phyloP scores from a whole-genome alignment of 2,797 vertebrate species.

The Triplophysa yarkandensis region DNA sequence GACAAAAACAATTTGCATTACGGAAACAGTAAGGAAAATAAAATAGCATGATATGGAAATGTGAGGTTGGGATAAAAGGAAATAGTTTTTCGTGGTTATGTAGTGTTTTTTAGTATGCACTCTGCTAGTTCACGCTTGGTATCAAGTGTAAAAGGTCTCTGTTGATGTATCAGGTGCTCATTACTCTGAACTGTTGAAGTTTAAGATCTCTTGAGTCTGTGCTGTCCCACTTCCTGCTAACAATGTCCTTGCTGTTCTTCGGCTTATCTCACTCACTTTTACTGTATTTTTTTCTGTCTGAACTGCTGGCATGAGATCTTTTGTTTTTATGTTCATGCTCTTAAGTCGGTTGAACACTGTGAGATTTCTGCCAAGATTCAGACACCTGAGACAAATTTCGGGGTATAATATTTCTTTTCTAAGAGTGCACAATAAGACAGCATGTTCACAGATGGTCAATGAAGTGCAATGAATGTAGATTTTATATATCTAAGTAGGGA shows the following conservation, averaged over 20 bases:
- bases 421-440: too few relatives aligned
- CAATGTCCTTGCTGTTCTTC: conserved; percentile 54
- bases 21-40: not conserved
- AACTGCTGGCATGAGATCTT: conserved; percentile 6
- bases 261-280: conserved; percentile 18
- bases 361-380: not conserved
- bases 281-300: conserved; percentile 41
- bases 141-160: conserved; percentile 21
- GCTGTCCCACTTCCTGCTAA: conserved; percentile 62
- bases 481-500: too few relatives aligned
- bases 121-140: conserved; percentile 8
- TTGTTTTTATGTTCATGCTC: not conserved
- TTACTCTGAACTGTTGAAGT: conserved; percentile 53
- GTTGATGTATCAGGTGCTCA: conserved; percentile 54
- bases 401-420: not conserved
- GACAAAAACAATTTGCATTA: conserved; percentile 13
- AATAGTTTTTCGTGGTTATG: not conserved
- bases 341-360: not conserved
- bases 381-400: not conserved
- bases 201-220: conserved; percentile 54
- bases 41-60: conserved; percentile 22
- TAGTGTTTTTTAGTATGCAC: conserved; percentile 19
- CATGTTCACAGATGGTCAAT: too few relatives aligned
- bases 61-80: not conserved
- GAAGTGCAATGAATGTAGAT: too few relatives aligned